Base-by-base conservation (phyloP, 2,797 vertebrate species). In the Hylomyscus alleni region DNA sequence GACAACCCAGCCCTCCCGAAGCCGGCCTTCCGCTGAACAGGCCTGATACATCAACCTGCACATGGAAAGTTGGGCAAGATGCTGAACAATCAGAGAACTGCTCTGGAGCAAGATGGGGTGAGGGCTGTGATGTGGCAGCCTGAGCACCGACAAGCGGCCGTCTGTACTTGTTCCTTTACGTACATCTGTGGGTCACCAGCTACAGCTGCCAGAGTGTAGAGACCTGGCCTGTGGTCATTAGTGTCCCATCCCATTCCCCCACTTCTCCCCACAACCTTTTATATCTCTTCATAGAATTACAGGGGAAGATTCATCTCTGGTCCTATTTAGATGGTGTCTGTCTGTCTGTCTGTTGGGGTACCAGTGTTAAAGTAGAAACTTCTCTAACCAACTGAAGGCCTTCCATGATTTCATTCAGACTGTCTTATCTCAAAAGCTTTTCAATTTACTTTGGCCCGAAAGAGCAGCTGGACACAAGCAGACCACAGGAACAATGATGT, bases 61-160 rank as follows among this genome's bases (percentile, higher is more conserved):
- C 40, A 65, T 1, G 0, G 0, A 19, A 11, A 37, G 31, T 5
- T 15, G 0, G 0, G 11, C 37, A 31, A 34, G 58, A 78, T 0
- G 10, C 37, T 19, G 12, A 54, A 67, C 29, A 29, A 20, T n/a
- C 50, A n/a, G 34, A 37, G 50, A 54, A 24, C 52, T 1, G 6
- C 17, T 31, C 1, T 6, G 47, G 60, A 22, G 26, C 15, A 37
- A 34, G 29, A 3, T 1, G 4, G 72, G 56, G 52, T 54, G 24
- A 12, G 40, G 10, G 1, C 0, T 0, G 52, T 54, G 54, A 54
- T 54, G 54, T 6, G 31, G 11, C 26, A 52, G 47, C 65, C 19
- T 2, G 37, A 10, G 13, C 26, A 0, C 26, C 12, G 1, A 20
- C 60, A 15, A 78, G 72, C 15, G 20, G 60, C 22, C 3, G n/a